Conservation (phyloP, 2,113 vertebrate species). For the cat (Felis catus) region F.catus_Fca126_mat1.0 CM031428.1:14339501-14340000, state of each 20-base stretch:
- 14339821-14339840: neutral
- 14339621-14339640: neutral
- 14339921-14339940: neutral
- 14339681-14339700: neutral
- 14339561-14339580: no score
- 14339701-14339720: neutral
- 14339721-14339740: neutral
- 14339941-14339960: conserved; percentile 30
- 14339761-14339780: neutral
- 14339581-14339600: neutral
- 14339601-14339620: neutral
- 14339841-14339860: neutral
- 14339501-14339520: neutral
- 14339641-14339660: neutral
- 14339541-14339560: neutral
- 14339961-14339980: neutral
- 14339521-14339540: neutral
- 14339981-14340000: neutral
- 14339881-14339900: neutral
- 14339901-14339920: neutral
- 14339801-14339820: neutral
- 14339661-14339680: neutral
- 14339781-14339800: neutral
- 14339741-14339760: neutral
- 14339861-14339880: neutral